phyloP scores from a whole-genome alignment of 2,888 invertebrate genomes.

The Limnephilus auricula region DNA sequence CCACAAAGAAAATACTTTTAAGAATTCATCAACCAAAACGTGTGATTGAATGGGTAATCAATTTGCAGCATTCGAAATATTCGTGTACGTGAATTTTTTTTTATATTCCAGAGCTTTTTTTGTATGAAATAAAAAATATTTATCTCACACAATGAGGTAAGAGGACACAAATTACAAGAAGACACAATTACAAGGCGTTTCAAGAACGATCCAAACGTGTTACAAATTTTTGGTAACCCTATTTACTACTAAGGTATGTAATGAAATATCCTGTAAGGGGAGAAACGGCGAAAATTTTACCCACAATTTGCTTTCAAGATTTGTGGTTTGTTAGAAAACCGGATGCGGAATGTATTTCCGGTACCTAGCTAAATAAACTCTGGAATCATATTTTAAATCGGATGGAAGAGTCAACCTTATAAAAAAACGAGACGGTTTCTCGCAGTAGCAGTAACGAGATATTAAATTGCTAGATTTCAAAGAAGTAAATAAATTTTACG shows the following conservation, averaged over 20 bases:
- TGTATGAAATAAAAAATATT: too few relatives aligned
- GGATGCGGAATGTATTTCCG: constrained; percentile 10
- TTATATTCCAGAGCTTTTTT: not conserved
- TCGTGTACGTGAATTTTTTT: not conserved
- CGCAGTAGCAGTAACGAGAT: not conserved
- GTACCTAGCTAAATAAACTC: constrained; percentile 7
- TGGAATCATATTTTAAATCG: constrained; percentile 11
- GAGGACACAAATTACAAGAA: too few relatives aligned
- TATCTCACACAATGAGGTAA: too few relatives aligned
- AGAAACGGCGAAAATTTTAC: not conserved
- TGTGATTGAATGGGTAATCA: not conserved
- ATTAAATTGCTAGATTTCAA: not conserved
- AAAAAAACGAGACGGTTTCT: not conserved
- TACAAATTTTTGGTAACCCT: too few relatives aligned
- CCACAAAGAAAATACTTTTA: too few relatives aligned
- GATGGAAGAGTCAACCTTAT: not conserved
- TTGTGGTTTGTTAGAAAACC: constrained; percentile 21
- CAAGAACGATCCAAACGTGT: not conserved
- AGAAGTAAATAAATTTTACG: not conserved
- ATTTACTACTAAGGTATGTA: not conserved
- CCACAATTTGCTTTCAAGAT: constrained; percentile 21
- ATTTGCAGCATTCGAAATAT: not conserved
- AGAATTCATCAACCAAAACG: too few relatives aligned
- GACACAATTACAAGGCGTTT: too few relatives aligned
- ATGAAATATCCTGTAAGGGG: not conserved